phyloP scores from a whole-genome alignment of 2,797 vertebrate species.

The Gallinago solitaria region DNA sequence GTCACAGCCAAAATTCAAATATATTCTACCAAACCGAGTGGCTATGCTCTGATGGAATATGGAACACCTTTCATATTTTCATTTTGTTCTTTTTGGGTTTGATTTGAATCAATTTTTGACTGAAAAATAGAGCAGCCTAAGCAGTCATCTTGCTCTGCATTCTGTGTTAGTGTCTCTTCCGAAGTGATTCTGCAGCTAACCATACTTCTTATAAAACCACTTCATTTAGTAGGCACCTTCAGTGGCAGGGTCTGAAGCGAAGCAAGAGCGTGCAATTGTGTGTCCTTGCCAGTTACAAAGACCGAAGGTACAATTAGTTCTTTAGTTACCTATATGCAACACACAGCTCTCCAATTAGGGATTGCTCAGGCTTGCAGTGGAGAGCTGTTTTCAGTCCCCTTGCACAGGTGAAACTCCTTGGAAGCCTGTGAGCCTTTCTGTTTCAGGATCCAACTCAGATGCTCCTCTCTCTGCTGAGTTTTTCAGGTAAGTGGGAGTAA shows the following conservation, averaged over 20 bases:
- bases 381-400: not conserved
- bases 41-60: not conserved
- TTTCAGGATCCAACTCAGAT: not conserved
- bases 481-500: constrained; percentile 62
- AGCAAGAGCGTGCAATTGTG: not conserved
- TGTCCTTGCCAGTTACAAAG: not conserved
- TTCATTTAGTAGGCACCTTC: not conserved
- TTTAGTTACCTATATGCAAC: not conserved
- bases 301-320: not conserved
- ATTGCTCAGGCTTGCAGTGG: not conserved
- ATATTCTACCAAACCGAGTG: not conserved
- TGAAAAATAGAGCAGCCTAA: not conserved
- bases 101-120: not conserved
- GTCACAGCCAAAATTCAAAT: constrained; percentile 34
- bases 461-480: not conserved
- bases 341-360: not conserved
- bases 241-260: not conserved
- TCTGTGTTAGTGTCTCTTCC: not conserved
- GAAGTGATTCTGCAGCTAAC: not conserved
- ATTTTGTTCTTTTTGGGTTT: not conserved
- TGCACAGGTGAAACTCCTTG: not conserved
- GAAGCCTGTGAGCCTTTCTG: not conserved
- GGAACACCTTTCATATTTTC: not conserved
- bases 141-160: not conserved
- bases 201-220: not conserved